A percentile compares a stretch with the other conserved stretches of the same genome.
Conservation (phyloP, 2,797 vertebrate species). For the Pteropus rufus region DNA sequence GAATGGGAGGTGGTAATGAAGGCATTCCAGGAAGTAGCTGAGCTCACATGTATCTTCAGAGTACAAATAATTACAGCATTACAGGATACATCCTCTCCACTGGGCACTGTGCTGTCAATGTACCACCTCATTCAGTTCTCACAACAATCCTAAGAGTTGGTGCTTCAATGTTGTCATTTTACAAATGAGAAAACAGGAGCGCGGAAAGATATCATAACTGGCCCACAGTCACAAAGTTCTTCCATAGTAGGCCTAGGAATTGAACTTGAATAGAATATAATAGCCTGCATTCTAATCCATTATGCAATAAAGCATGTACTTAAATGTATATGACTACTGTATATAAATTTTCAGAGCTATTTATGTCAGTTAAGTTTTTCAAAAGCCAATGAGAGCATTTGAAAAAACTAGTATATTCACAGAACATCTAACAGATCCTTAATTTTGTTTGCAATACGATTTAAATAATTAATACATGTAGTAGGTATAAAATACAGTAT, state of each 20-base stretch:
- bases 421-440: neutral
- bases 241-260: neutral
- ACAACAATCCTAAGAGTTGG: neutral
- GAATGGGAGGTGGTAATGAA: neutral
- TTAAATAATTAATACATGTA: neutral
- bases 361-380: neutral
- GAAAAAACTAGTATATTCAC: neutral
- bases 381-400: neutral
- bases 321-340: neutral
- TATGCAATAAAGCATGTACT: neutral
- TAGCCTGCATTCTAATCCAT: neutral
- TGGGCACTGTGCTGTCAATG: neutral
- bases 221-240: neutral
- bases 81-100: neutral
- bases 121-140: neutral
- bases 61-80: neutral
- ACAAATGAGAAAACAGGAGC: neutral
- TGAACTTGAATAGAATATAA: neutral
- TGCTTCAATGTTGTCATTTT: neutral
- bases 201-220: neutral
- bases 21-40: neutral
- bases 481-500: neutral
- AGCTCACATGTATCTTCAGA: neutral
- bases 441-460: neutral
- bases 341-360: neutral